These are phyloP conservation scores for Phymorhynchus buccinoides DNA, from an alignment of 1,140 invertebrate genomes.

Conservation along the genomic window DNA sequence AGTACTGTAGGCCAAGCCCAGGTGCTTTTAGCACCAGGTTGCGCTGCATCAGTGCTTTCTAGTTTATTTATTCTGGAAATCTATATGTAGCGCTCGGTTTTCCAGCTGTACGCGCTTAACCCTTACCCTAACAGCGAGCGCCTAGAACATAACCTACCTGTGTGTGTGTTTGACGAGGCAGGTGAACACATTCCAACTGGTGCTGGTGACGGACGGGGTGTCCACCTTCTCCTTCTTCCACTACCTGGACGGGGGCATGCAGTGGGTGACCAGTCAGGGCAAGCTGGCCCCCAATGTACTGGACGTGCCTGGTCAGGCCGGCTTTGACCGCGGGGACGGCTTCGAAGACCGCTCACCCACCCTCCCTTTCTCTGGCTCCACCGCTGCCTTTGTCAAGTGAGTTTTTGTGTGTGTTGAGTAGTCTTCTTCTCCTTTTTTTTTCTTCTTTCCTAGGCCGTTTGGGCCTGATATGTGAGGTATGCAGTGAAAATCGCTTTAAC, in stretches of 20 bases:
- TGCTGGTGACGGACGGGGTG: slow-evolving; percentile 85
- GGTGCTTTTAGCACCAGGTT: too few species aligned
- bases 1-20: too few species aligned
- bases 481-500: too few species aligned
- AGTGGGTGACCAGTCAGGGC: slow-evolving; percentile 88
- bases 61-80: too few species aligned
- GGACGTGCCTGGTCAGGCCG: slow-evolving; percentile 92
- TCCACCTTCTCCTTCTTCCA: slow-evolving; percentile 88
- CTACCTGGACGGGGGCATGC: slow-evolving; percentile 89
- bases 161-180: slow-evolving; percentile 67
- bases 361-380: slow-evolving; percentile 88
- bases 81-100: too few species aligned
- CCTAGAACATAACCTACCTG: too few species aligned
- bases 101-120: too few species aligned
- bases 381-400: slow-evolving; percentile 84
- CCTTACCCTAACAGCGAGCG: too few species aligned
- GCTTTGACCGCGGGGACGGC: slow-evolving; percentile 89
- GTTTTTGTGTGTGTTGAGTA: slow-evolving; percentile 22
- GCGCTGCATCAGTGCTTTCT: too few species aligned
- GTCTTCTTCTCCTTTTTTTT: too few species aligned
- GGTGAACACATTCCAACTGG: slow-evolving; percentile 87
- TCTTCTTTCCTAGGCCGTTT: too few species aligned
- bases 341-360: slow-evolving; percentile 71
- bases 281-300: slow-evolving; percentile 78
- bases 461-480: too few species aligned